Conservation (phyloP, 2,888 invertebrate species). For the Eupsilia transversa region DNA sequence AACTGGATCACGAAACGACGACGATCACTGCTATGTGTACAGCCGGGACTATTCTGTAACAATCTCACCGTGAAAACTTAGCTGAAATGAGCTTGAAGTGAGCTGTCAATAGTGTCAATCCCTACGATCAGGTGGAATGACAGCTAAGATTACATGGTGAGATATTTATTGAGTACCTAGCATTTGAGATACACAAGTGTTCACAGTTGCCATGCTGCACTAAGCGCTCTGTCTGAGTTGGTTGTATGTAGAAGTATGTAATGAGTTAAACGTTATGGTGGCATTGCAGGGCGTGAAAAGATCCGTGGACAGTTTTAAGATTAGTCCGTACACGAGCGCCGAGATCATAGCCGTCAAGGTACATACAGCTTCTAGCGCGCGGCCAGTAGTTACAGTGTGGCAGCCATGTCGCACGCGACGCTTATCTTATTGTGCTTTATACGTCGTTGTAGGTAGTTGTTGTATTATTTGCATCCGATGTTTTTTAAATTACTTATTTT, state of each 20-base stretch:
- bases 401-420: conserved; percentile 11
- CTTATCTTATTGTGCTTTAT: conserved; percentile 46
- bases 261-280: conserved; percentile 42
- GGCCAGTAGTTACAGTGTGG: conserved; percentile 52
- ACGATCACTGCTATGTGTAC: too few species aligned
- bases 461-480: conserved; percentile 40
- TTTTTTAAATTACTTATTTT: background rate
- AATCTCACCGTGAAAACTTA: too few species aligned
- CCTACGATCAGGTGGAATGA: too few species aligned
- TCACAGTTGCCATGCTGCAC: background rate
- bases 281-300: conserved; percentile 96
- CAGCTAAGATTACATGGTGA: too few species aligned
- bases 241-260: background rate
- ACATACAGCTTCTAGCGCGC: conserved; percentile 86
- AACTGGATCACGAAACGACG: too few species aligned
- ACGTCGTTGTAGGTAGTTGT: conserved; percentile 52
- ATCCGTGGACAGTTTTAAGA: conserved; percentile 96
- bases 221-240: background rate
- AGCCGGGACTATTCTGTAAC: too few species aligned
- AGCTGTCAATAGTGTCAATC: too few species aligned
- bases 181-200: background rate
- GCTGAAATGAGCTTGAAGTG: too few species aligned
- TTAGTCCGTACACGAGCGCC: conserved; percentile 91
- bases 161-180: too few species aligned
- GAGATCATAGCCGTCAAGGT: conserved; percentile 99